These are phyloP conservation scores for Drosophila ogumai DNA, from an alignment of 1,140 invertebrate genomes.

Conservation along the genomic window DNA sequence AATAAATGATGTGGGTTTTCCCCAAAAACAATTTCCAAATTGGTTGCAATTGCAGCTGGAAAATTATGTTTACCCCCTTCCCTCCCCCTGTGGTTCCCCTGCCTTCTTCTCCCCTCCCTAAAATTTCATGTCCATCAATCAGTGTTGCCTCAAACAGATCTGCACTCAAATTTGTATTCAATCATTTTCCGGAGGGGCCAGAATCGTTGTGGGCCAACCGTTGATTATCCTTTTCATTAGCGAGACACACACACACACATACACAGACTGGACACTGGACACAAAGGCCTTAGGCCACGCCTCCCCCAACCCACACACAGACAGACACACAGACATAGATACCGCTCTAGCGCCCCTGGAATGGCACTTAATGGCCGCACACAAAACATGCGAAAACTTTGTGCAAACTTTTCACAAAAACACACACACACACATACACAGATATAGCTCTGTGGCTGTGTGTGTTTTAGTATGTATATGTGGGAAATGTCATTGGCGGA, in stretches of 20 bases:
- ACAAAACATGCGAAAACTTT: slow-evolving; percentile 69
- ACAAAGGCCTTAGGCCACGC: slow-evolving; percentile 37
- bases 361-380: slow-evolving; percentile 68
- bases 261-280: slow-evolving; percentile 2
- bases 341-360: slow-evolving; percentile 58
- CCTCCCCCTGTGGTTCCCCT: not conserved
- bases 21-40: too few relatives aligned
- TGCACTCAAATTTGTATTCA: slow-evolving; percentile 46
- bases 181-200: slow-evolving; percentile 26
- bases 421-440: slow-evolving; percentile 21
- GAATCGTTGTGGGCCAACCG: slow-evolving; percentile 38
- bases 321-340: slow-evolving; percentile 5
- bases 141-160: slow-evolving; percentile 28
- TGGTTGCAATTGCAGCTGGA: too few relatives aligned
- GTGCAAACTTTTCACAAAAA: slow-evolving; percentile 70
- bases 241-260: slow-evolving; percentile 24
- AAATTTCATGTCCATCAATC: slow-evolving; percentile 34
- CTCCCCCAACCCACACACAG: not conserved
- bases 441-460: slow-evolving; percentile 4
- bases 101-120: not conserved
- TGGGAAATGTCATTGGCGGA: slow-evolving; percentile 79
- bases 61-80: too few relatives aligned
- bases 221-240: slow-evolving; percentile 76
- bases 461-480: slow-evolving; percentile 29
- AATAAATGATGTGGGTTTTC: too few relatives aligned